Conservation (phyloP, 2,888 invertebrate genomes). For the Miltochrista miniata region DNA sequence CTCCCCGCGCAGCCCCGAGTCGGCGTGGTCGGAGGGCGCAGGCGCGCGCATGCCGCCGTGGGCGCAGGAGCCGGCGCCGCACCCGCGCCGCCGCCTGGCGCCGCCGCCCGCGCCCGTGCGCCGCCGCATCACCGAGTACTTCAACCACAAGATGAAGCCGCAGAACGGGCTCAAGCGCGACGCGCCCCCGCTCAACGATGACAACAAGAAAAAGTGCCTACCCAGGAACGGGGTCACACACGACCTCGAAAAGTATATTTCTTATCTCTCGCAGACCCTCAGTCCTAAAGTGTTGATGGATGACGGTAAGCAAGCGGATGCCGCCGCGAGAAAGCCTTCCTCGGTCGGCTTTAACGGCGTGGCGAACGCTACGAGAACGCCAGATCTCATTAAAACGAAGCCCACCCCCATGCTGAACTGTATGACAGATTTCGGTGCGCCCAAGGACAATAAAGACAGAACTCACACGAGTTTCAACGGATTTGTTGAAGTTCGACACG, state of each 20-base stretch:
- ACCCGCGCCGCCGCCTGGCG: slow-evolving; percentile 75
- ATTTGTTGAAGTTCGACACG: slow-evolving; percentile 64
- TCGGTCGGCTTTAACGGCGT: slow-evolving; percentile 43
- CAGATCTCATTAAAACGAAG: slow-evolving; percentile 55
- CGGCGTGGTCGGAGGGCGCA: slow-evolving; percentile 78
- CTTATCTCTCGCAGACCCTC: slow-evolving; percentile 76
- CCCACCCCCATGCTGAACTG: slow-evolving; percentile 50
- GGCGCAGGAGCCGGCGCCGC: slow-evolving; percentile 78
- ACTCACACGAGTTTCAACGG: slow-evolving; percentile 64
- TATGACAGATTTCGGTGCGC: slow-evolving; percentile 54
- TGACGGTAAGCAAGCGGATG: slow-evolving; percentile 64
- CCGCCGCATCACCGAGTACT: slow-evolving; percentile 93
- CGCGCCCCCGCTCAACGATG: slow-evolving; percentile 52
- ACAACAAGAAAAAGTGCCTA: slow-evolving; percentile 74
- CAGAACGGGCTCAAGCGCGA: slow-evolving; percentile 81
- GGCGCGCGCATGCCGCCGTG: slow-evolving; percentile 79
- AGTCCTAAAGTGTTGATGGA: slow-evolving; percentile 77
- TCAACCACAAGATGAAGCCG: slow-evolving; percentile 92
- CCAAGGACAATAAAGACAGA: slow-evolving; percentile 58
- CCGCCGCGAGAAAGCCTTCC: slow-evolving; percentile 41
- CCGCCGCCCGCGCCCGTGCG: slow-evolving; percentile 76
- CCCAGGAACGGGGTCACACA: slow-evolving; percentile 75
- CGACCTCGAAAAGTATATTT: slow-evolving; percentile 78
- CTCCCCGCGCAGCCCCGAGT: slow-evolving; percentile 90
- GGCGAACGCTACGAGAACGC: slow-evolving; percentile 43